Conservation (phyloP, 2,888 invertebrate species). For the Cataglyphis livida region DNA sequence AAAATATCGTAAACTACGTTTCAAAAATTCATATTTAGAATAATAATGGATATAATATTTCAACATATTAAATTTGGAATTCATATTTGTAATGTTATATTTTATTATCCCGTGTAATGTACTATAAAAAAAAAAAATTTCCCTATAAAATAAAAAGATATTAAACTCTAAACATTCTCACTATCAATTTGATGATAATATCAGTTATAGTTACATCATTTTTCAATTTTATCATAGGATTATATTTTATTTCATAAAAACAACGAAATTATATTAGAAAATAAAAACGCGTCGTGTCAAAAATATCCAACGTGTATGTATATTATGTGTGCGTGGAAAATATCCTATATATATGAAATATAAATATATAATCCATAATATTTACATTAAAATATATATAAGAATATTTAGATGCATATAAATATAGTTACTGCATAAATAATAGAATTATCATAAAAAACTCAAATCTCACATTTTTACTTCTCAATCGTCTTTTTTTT, state of each 20-base stretch:
- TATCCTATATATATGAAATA: not conserved
- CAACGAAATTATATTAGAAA: not conserved
- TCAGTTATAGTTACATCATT: not conserved
- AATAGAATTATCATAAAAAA: not conserved
- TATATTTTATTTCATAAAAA: not conserved
- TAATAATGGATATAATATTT: constrained; percentile 12
- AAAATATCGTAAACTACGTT: not conserved
- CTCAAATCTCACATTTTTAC: constrained; percentile 13
- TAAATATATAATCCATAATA: not conserved
- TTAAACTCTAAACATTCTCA: not conserved
- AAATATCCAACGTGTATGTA: not conserved
- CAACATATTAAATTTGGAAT: not conserved
- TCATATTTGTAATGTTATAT: not conserved
- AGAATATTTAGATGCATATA: not conserved
- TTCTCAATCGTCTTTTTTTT: constrained; percentile 37
- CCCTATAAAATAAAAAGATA: too few species aligned
- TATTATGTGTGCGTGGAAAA: not conserved
- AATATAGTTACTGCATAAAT: not conserved
- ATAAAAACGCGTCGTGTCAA: not conserved
- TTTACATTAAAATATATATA: not conserved
- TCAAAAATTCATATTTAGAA: not conserved
- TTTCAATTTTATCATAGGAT: not conserved
- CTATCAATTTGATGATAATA: not conserved
- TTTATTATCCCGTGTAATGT: not conserved
- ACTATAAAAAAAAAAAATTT: not conserved